Base-by-base conservation (phyloP, 2,888 invertebrate species). In the Cheilosia urbana region DNA sequence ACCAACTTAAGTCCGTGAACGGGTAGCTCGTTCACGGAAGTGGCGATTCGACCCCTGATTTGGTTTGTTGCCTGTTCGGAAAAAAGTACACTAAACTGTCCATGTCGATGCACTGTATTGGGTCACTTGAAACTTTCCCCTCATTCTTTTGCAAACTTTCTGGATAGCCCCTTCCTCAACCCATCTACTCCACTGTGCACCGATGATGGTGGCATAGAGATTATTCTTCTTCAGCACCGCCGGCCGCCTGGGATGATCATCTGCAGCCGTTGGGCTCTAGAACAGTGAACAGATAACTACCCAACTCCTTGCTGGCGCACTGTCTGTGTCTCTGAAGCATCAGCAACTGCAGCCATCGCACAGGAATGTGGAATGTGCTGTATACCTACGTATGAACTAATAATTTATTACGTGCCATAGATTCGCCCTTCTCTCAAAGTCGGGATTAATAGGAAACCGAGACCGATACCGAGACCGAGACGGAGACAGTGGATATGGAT, bases 331-430 rank as follows among this genome's bases (percentile, higher is more conserved):
- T 65, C 42, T 53, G 37, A 66, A 62, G 68, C 76, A 69, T 72
- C 79, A 79, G 51, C 71, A 65, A 55, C 34, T 34, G 34, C 71
- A 63, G 78, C 17, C 71, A 58, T 60, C 62, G 13, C 13, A 17
- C 13, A 15, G 68, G 55, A 71, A 60, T 71, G 76, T 81, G 76
- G 71, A 85, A 81, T 85, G 81, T 72, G 55, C 40, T 21, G 40
- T 63, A 58, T 53, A 60, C 81, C 72, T 81, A 77, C 81, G 79
- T 73, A 81, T 72, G 68, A 77, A 77, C 81, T 77, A 80, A 85
- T 85, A 85, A 85, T 85, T 85, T 85, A 85, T 85, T 81, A 85
- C 81, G 81, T 85, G 85, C 81, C 85, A 85, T 69, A 57, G 81
- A 76, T 65, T 77, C 66, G 81, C 85, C 72, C 80, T 68, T 72